These are phyloP conservation scores for Lithophane ornitopus DNA, from an alignment of 2,888 invertebrate species.

Conservation along the genomic window DNA sequence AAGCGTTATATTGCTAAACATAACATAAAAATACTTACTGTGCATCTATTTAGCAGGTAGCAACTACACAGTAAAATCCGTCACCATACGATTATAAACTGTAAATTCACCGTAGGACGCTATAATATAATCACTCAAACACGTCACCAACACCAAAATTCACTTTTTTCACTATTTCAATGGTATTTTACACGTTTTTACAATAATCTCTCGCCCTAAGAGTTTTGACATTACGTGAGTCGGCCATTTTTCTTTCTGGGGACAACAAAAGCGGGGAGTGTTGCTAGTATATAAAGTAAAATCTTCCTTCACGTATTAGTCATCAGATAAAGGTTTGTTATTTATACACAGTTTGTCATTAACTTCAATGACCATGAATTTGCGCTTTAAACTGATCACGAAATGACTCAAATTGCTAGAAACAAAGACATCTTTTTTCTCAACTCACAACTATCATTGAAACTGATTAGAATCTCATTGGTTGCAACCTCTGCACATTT, in stretches of 20 bases:
- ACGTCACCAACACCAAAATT: constrained; percentile 76
- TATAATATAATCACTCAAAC: constrained; percentile 68
- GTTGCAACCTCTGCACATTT: constrained; percentile 13
- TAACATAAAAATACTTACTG: constrained; percentile 80
- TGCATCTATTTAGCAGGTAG: constrained; percentile 82
- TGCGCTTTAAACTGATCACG: constrained; percentile 33
- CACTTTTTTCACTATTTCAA: constrained; percentile 70
- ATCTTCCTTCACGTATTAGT: constrained; percentile 56
- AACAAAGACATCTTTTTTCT: constrained; percentile 19
- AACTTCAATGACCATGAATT: constrained; percentile 43
- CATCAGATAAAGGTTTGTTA: constrained; percentile 58
- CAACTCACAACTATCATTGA: neutral
- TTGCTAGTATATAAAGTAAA: constrained; percentile 73
- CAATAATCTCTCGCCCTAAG: constrained; percentile 77
- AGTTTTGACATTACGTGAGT: constrained; percentile 86
- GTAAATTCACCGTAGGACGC: constrained; percentile 68
- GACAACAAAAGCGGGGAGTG: constrained; percentile 82
- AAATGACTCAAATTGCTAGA: constrained; percentile 42
- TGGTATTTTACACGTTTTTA: constrained; percentile 82
- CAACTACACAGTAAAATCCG: constrained; percentile 70
- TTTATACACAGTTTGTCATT: constrained; percentile 57
- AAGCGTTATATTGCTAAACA: constrained; percentile 55
- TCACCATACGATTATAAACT: constrained; percentile 72
- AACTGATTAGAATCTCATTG: constrained; percentile 11
- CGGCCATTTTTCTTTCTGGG: constrained; percentile 86